Conservation (phyloP, 2,888 invertebrate genomes). For the Augiades crinisus region DNA sequence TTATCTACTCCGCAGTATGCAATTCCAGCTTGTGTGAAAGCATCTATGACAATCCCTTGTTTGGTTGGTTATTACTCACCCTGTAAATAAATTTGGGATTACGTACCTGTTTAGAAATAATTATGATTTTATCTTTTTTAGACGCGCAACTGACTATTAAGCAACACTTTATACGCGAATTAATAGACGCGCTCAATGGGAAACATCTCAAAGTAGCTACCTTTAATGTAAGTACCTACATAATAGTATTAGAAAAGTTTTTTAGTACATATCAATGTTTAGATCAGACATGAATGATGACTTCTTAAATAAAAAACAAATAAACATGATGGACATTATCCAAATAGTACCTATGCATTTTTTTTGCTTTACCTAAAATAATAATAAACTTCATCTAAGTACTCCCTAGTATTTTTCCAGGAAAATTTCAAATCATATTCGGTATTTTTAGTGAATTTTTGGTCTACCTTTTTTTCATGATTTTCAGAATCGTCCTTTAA, state of each 20-base stretch:
- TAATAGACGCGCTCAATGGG: conserved; percentile 58
- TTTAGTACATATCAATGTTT: no score
- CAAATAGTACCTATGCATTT: no score
- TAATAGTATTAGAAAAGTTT: no score
- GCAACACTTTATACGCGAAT: conserved; percentile 36
- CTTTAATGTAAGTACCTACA: conserved; percentile 56
- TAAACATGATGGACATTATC: no score
- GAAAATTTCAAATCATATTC: no score
- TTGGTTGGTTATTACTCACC: conserved; percentile 38
- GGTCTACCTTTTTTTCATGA: background rate
- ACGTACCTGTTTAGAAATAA: no score
- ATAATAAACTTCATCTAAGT: no score
- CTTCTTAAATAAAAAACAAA: no score
- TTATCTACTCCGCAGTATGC: conserved; percentile 67
- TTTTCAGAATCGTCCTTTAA: conserved; percentile 83
- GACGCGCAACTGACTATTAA: conserved; percentile 41
- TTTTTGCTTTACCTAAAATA: no score
- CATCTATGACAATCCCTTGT: conserved; percentile 50
- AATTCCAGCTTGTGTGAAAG: conserved; percentile 65
- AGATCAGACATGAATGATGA: no score
- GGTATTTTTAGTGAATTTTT: background rate
- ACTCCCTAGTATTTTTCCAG: no score
- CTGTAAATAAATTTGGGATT: background rate
- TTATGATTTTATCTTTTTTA: conserved; percentile 31
- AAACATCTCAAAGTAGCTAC: conserved; percentile 66